Evolutionary conservation across 2,113 vertebrate species (phyloP).

Genomic region (Sylvietta virens): DNA sequence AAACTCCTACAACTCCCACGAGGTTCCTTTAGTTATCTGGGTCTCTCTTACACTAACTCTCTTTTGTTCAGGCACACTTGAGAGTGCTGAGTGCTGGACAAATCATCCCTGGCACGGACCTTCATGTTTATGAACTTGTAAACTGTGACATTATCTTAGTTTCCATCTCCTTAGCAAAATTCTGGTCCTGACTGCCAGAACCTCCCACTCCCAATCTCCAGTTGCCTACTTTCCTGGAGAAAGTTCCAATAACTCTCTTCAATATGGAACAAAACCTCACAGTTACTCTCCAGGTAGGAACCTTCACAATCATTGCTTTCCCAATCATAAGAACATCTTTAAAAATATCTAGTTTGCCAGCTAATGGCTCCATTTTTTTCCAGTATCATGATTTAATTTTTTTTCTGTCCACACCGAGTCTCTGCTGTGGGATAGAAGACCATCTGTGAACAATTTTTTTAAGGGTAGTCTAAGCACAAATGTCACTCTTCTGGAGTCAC

Average conservation of each 20-base stretch:
- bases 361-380: neutral
- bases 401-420: constrained; percentile 15
- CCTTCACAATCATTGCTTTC: neutral
- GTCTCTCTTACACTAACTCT: neutral
- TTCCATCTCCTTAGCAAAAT: constrained; percentile 9
- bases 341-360: neutral
- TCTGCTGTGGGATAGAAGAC: constrained; percentile 19
- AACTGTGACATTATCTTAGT: neutral
- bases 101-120: neutral
- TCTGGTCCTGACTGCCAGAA: constrained; percentile 12
- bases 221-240: neutral
- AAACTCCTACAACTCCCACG: neutral
- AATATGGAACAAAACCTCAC: neutral
- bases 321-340: neutral
- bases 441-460: constrained; percentile 43
- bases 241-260: neutral
- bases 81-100: neutral
- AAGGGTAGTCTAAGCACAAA: constrained; percentile 5
- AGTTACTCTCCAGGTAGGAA: neutral
- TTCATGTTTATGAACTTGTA: neutral
- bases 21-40: neutral
- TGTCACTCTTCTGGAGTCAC: constrained; percentile 9
- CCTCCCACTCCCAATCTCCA: neutral
- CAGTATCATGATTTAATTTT: neutral
- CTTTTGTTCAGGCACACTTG: neutral